Base-by-base conservation (phyloP, 2,113 vertebrate genomes). In the Tragulus kanchil region DNA sequence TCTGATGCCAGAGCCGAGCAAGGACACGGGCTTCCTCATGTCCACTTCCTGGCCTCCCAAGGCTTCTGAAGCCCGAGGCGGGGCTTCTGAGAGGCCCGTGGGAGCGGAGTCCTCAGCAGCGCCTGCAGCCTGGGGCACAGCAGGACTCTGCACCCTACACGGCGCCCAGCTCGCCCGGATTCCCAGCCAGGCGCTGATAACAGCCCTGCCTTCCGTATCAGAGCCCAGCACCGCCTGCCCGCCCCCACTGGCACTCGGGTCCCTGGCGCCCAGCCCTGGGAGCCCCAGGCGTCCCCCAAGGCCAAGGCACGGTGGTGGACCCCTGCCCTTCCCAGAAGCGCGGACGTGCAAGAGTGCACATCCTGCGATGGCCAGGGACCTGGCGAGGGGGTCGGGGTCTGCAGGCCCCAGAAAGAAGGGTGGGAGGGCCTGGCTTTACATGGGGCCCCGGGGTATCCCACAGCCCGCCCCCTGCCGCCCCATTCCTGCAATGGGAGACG, bases 211-310 rank as follows among this genome's bases (percentile, higher is more conserved):
- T 16, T 42, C 36, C n/a, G 36, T 0, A 15, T 11, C 48, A 28
- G 23, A 25, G 16, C 52, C 28, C 11, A 28, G 65, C 31, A 26
- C 9, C 13, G 58, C 15, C 3, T 2, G 12, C 14, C 23, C 4
- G 2, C 8, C 28, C 10, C 25, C 1, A 28, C 17, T 13, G 5
- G 9, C 0, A 14, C 23, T 19, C 42, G 28, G 36, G n/a, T 0
- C 13, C 10, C 79, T 12, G 0, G 78, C 0, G 1, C 26, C 79
- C 54, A 52, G 19, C 26, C 11, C 13, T 21, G 26, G 15, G 28
- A 25, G n/a, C 3, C 78, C 85, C 14, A 52, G 14, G 21, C 54
- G 71, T 45, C 25, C 61, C 36, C 75, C 81, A 50, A 45, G 42
- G 3, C 56, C 11, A 73, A 28, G 3, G 2, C 6, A 5, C 71